Conservation (phyloP, 2,888 invertebrate species). For the Sarcophaga subvicina region DNA sequence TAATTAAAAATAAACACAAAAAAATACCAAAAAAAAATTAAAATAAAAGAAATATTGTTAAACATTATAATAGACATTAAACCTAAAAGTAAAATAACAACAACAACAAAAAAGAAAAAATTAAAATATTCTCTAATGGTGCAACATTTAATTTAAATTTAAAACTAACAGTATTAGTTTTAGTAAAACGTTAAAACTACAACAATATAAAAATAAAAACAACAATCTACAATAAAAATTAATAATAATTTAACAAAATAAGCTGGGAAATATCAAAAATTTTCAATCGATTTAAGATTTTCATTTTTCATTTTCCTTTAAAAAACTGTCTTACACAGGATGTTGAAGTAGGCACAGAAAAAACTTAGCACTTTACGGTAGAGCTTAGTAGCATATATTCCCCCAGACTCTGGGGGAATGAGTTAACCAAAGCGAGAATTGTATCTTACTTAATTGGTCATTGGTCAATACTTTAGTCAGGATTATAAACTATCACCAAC, state of each 20-base stretch:
- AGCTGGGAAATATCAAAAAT: too few relatives aligned
- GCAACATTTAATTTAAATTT: conserved; percentile 56
- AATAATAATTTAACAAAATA: conserved; percentile 12
- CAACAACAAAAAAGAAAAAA: neutral
- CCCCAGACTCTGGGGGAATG: too few relatives aligned
- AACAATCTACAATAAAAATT: conserved; percentile 32
- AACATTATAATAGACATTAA: conserved; percentile 48
- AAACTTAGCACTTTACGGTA: too few relatives aligned
- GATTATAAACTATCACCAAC: too few relatives aligned
- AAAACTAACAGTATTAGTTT: conserved; percentile 24
- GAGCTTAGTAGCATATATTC: too few relatives aligned
- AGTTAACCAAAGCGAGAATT: too few relatives aligned
- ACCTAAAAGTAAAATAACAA: neutral
- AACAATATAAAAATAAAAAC: conserved; percentile 22
- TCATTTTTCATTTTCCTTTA: too few relatives aligned
- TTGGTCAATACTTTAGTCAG: too few relatives aligned
- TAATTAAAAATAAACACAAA: conserved; percentile 43
- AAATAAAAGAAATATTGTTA: conserved; percentile 50
- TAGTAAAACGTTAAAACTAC: conserved; percentile 24
- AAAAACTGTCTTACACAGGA: too few relatives aligned
- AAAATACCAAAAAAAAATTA: conserved; percentile 24
- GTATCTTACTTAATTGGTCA: too few relatives aligned
- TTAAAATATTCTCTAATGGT: conserved; percentile 61
- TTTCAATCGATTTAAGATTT: too few relatives aligned
- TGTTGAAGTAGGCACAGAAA: too few relatives aligned